phyloP scores from a whole-genome alignment of 2,113 vertebrate species.

The Odocoileus hemionus region DNA sequence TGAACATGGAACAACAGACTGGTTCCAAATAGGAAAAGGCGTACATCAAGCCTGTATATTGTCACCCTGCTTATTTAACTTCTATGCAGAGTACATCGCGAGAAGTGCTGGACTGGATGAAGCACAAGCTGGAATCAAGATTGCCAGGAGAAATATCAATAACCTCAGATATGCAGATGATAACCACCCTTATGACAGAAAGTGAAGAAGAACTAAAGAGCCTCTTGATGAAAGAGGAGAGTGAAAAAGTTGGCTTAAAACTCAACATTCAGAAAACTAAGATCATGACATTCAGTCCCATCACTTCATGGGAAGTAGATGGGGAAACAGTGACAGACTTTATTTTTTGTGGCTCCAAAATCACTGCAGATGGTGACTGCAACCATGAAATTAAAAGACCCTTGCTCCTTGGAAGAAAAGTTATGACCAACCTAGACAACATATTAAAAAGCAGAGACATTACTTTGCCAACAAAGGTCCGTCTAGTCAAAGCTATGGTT shows the following conservation, averaged over 20 bases:
- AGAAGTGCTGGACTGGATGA: not conserved
- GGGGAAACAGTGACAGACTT: not conserved
- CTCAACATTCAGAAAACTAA: not conserved
- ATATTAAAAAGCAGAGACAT: not conserved
- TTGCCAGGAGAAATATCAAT: not conserved
- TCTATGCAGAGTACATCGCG: not conserved
- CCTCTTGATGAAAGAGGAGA: not conserved
- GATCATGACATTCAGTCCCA: rapidly evolving
- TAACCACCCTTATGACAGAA: too few species aligned
- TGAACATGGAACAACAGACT: not conserved
- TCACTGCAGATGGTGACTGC: not conserved
- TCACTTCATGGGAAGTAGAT: not conserved
- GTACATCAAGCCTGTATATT: not conserved
- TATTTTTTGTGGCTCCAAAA: not conserved
- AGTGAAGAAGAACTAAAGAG: too few species aligned
- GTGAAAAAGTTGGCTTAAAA: not conserved
- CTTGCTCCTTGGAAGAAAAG: not conserved
- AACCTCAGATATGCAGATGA: too few species aligned
- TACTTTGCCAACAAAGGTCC: not conserved
- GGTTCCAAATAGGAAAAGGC: not conserved
- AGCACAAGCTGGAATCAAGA: not conserved
- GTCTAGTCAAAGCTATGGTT: not conserved
- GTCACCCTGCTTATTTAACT: not conserved
- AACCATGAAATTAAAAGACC: not conserved
- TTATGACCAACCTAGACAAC: not conserved